phyloP scores from a whole-genome alignment of 2,797 vertebrate genomes.

The Pangasius djambal region DNA sequence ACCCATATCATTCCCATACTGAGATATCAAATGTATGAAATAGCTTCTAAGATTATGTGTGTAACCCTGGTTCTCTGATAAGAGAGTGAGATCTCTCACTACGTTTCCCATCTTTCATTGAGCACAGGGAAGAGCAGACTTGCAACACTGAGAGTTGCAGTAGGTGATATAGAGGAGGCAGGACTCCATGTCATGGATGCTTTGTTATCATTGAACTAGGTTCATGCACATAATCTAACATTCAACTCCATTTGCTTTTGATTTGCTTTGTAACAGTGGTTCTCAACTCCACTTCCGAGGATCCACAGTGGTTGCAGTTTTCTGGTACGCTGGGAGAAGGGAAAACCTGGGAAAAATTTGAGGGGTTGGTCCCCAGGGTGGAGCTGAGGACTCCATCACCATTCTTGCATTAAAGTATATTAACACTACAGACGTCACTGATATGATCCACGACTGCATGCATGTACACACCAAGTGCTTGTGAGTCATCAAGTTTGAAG shows the following conservation, averaged over 20 bases:
- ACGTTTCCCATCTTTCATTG: background rate
- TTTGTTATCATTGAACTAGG: background rate
- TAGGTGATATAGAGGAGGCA: background rate
- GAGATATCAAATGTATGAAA: background rate
- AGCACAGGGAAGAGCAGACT: background rate
- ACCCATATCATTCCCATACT: background rate
- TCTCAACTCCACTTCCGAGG: background rate
- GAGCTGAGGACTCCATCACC: background rate
- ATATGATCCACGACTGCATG: background rate
- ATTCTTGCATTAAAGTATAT: background rate
- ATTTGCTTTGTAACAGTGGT: background rate
- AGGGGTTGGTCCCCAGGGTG: background rate
- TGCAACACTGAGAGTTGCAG: background rate
- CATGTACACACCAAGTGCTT: background rate
- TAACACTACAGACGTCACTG: background rate
- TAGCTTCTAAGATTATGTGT: background rate
- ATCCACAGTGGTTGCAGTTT: background rate
- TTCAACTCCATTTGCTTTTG: background rate
- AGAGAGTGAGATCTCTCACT: background rate
- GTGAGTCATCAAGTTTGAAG: conserved; percentile 24
- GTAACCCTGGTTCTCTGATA: background rate
- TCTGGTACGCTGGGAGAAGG: background rate
- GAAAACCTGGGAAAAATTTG: background rate
- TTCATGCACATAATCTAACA: background rate
- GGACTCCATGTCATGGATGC: background rate